Evolutionary conservation across 2,888 invertebrate genomes (phyloP), one percentile per base, ranked within the genome.

Genomic region (Ophion slaviceki): DNA sequence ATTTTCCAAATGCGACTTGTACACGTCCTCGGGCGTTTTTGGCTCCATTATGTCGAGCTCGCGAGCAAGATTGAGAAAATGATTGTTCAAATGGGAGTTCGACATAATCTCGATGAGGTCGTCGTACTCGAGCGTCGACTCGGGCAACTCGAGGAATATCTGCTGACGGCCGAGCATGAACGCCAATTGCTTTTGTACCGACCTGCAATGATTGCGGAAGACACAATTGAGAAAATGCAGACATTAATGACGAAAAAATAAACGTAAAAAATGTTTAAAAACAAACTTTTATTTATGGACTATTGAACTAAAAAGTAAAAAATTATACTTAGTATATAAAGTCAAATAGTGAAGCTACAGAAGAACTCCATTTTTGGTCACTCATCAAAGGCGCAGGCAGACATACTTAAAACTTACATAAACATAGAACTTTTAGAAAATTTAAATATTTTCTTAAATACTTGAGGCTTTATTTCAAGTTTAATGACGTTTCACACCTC

Each of bases 1-100:
- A 80, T 97, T 98, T 94, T 99, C 99, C 86, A 99, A 94, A 96
- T 99, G 99, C 0, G 98, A 97, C 94, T 99, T 99, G 95, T 99
- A 99, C 14, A 99, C 99, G 93, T 99, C 99, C 94, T 99, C 99
- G 0, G 99, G 99, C 0, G 98, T 97, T 95, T 99, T 99, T 0
- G 99, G 99, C 93, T 99, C 99, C 97, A 99, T 98, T 88, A 99
- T 99, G 93, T 99, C 99, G 90, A 99, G 95, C 95, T 99, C 99
- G 94, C 99, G 96, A 3, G 97, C 99, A 87, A 99, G 95, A 90
- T 97, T 98, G 53, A 98, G 95, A 94, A 99, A 99, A 93, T 99
- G 97, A 89, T 97, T 97, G 93, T 98, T 99, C 87, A 99, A 95
- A 91, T 99, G 97, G 1, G 97, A 96, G 94, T 99, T 99, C 2